Conservation (phyloP, 2,888 invertebrate species). For the Abrostola tripartita region DNA sequence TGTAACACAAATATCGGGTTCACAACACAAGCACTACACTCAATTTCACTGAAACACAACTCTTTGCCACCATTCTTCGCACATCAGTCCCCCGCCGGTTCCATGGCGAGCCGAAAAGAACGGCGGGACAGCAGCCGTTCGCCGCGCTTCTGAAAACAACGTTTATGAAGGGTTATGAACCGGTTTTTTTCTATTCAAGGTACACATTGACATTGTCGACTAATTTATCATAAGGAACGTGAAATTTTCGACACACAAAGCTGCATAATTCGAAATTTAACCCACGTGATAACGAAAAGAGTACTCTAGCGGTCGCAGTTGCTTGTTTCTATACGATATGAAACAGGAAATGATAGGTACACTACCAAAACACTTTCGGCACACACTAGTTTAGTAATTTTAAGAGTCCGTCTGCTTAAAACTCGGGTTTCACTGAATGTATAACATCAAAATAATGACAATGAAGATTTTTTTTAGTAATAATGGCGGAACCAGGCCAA, state of each 20-base stretch:
- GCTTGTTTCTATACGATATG: slow-evolving; percentile 83
- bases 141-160: slow-evolving; percentile 85
- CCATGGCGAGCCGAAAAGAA: slow-evolving; percentile 70
- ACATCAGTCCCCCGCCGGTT: slow-evolving; percentile 80
- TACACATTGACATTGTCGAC: slow-evolving; percentile 53
- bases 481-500: slow-evolving; percentile 85
- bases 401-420: slow-evolving; percentile 20
- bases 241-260: slow-evolving; percentile 58
- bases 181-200: slow-evolving; percentile 72
- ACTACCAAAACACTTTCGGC: slow-evolving; percentile 74
- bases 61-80: slow-evolving; percentile 65
- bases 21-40: slow-evolving; percentile 73
- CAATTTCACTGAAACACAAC: slow-evolving; percentile 68
- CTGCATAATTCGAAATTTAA: slow-evolving; percentile 80
- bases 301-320: slow-evolving; percentile 83
- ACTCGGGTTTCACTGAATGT: slow-evolving; percentile 30
- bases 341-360: slow-evolving; percentile 84
- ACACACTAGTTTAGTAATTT: slow-evolving; percentile 37
- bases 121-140: slow-evolving; percentile 65
- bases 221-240: slow-evolving; percentile 45
- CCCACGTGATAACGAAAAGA: slow-evolving; percentile 88
- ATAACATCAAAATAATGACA: slow-evolving; percentile 64
- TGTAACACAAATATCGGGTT: slow-evolving; percentile 76
- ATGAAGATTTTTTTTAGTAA: slow-evolving; percentile 70
- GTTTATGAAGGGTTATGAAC: slow-evolving; percentile 77